These are phyloP conservation scores for Frankliniella intonsa DNA, from an alignment of 2,888 invertebrate species.

Conservation along the genomic window DNA sequence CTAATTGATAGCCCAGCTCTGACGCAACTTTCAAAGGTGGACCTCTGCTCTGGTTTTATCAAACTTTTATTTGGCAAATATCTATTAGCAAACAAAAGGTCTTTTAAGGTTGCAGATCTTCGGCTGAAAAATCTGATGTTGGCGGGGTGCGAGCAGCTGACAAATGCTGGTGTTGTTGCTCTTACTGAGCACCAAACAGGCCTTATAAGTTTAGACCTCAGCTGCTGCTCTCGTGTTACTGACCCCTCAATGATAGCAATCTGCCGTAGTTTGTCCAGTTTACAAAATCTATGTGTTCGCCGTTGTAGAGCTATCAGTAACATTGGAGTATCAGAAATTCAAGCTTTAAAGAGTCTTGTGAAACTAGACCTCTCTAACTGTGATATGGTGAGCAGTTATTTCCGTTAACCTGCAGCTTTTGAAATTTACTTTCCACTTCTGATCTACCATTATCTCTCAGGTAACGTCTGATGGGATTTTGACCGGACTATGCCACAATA, in stretches of 20 bases:
- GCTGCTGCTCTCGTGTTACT: slow-evolving; percentile 60
- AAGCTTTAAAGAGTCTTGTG: slow-evolving; percentile 53
- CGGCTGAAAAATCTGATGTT: slow-evolving; percentile 53
- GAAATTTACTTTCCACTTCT: neutral
- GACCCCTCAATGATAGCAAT: slow-evolving; percentile 60
- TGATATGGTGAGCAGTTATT: slow-evolving; percentile 52
- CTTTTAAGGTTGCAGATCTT: slow-evolving; percentile 45
- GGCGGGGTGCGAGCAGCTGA: slow-evolving; percentile 59
- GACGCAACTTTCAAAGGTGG: slow-evolving; percentile 53
- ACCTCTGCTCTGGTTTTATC: neutral
- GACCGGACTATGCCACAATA: slow-evolving; percentile 54
- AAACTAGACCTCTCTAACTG: slow-evolving; percentile 64
- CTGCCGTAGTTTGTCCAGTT: slow-evolving; percentile 53
- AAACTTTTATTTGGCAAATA: neutral
- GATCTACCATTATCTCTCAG: slow-evolving; percentile 37
- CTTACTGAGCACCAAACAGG: slow-evolving; percentile 55
- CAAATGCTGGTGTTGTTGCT: slow-evolving; percentile 54
- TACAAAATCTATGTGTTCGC: slow-evolving; percentile 58
- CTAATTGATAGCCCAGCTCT: slow-evolving; percentile 62
- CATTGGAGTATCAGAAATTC: slow-evolving; percentile 53
- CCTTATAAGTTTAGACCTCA: slow-evolving; percentile 58
- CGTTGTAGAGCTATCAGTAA: slow-evolving; percentile 63
- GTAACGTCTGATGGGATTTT: slow-evolving; percentile 52
- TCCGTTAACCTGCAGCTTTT: neutral
- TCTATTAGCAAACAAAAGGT: neutral